Percentiles rank a stretch among this genome's conserved stretches.
These are phyloP conservation scores for Caenorhabditis elegans DNA, from an alignment of 1,140 invertebrate genomes.

Conservation along the genomic window DNA sequence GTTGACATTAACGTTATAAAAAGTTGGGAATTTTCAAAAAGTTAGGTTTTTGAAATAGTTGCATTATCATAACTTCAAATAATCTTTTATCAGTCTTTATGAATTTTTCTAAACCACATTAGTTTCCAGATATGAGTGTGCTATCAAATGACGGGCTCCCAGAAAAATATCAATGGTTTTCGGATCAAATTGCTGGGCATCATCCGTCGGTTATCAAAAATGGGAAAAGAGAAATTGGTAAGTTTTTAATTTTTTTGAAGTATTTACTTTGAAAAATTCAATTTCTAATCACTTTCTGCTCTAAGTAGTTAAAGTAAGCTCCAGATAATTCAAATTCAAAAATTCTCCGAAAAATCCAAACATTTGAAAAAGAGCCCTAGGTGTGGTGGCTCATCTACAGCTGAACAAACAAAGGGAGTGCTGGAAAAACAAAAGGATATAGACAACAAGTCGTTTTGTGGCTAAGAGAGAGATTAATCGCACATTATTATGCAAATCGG, in stretches of 20 bases:
- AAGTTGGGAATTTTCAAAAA: too few relatives aligned
- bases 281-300: too few relatives aligned
- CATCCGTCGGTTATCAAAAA: slow-evolving; percentile 63
- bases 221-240: slow-evolving; percentile 63
- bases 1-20: too few relatives aligned
- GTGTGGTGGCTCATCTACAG: slow-evolving; percentile 15
- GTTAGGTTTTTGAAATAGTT: too few relatives aligned
- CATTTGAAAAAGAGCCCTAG: background rate
- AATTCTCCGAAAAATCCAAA: too few relatives aligned
- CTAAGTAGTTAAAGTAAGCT: too few relatives aligned
- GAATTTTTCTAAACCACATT: too few relatives aligned
- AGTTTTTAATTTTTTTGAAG: too few relatives aligned
- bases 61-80: too few relatives aligned
- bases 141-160: slow-evolving; percentile 40
- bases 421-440: slow-evolving; percentile 16
- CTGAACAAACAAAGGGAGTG: background rate
- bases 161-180: slow-evolving; percentile 55
- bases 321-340: too few relatives aligned
- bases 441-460: slow-evolving; percentile 1
- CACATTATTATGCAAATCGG: slow-evolving; percentile 31
- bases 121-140: background rate
- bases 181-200: slow-evolving; percentile 65
- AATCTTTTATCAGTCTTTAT: background rate
- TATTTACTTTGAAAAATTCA: too few relatives aligned
- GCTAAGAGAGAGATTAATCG: slow-evolving; percentile 33